These are phyloP conservation scores for Hermatobates lingyangjiaoensis DNA, from an alignment of 1,140 invertebrate species.

Conservation along the genomic window DNA sequence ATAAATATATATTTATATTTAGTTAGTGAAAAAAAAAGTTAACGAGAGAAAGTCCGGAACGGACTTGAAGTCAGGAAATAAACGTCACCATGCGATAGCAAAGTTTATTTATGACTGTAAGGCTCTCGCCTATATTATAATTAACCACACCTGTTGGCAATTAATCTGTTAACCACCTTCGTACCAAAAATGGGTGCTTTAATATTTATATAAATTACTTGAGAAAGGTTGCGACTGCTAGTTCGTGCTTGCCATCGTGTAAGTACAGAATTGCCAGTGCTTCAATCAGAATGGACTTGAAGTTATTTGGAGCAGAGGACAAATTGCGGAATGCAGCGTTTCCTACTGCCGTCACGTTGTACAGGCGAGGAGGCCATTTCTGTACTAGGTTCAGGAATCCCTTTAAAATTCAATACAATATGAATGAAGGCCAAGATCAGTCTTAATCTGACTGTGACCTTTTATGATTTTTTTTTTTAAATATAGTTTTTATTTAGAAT, in stretches of 20 bases:
- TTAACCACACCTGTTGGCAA: not conserved
- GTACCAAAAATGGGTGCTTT: not conserved
- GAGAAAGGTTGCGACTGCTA: constrained; percentile 80
- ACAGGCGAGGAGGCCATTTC: constrained; percentile 72
- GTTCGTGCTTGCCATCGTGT: constrained; percentile 77
- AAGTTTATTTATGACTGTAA: not conserved
- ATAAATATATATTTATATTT: too few relatives aligned
- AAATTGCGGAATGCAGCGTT: constrained; percentile 64
- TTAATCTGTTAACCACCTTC: not conserved
- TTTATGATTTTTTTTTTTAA: not conserved
- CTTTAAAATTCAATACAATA: constrained; percentile 17
- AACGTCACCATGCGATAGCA: not conserved
- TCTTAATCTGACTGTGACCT: not conserved
- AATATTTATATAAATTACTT: constrained; percentile 32
- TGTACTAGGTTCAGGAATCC: constrained; percentile 76
- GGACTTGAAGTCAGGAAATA: not conserved
- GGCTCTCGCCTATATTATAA: not conserved
- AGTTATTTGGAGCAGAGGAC: constrained; percentile 37
- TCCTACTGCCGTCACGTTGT: constrained; percentile 69
- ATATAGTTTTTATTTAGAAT: not conserved
- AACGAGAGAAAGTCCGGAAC: not conserved
- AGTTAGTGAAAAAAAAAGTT: too few relatives aligned
- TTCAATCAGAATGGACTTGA: constrained; percentile 58
- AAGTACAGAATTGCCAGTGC: constrained; percentile 81
- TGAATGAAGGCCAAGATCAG: not conserved